phyloP scores from a whole-genome alignment of 30 jellyfish, hydroid and myxozoan species.

The Pseudorhiza aurosa region DNA sequence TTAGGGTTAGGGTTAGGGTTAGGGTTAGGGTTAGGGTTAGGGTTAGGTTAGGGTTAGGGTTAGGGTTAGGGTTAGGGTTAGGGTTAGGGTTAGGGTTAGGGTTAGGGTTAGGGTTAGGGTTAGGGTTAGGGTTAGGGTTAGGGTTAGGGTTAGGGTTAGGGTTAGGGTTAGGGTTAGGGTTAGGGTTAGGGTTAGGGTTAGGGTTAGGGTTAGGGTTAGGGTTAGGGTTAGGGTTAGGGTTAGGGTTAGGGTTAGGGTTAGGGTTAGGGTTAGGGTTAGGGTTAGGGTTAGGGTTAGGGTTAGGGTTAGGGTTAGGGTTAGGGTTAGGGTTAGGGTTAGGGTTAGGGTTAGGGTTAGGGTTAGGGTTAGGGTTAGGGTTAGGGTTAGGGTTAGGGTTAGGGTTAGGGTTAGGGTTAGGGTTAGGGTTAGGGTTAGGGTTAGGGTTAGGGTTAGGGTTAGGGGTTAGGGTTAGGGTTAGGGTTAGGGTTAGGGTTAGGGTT shows the following conservation, averaged over 20 bases:
- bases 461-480: conserved; percentile 27
- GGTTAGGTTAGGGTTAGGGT: conserved; percentile 1
- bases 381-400: background rate
- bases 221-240: conserved; percentile 5
- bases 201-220: conserved; percentile 18
- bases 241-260: background rate
- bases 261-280: background rate
- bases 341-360: background rate
- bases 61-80: conserved; percentile 1
- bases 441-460: background rate
- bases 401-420: background rate
- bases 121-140: conserved; percentile 15
- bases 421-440: background rate
- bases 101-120: conserved; percentile 16
- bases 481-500: conserved; percentile 24
- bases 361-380: background rate
- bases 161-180: conserved; percentile 18
- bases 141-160: conserved; percentile 19
- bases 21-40: background rate
- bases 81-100: conserved; percentile 14
- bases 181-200: conserved; percentile 13
- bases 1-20: conserved; percentile 42
- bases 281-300: background rate
- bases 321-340: background rate
- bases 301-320: background rate